Evolutionary conservation across 2,113 vertebrate genomes (phyloP).

Genomic region (Clarias macrocephalus): DNA sequence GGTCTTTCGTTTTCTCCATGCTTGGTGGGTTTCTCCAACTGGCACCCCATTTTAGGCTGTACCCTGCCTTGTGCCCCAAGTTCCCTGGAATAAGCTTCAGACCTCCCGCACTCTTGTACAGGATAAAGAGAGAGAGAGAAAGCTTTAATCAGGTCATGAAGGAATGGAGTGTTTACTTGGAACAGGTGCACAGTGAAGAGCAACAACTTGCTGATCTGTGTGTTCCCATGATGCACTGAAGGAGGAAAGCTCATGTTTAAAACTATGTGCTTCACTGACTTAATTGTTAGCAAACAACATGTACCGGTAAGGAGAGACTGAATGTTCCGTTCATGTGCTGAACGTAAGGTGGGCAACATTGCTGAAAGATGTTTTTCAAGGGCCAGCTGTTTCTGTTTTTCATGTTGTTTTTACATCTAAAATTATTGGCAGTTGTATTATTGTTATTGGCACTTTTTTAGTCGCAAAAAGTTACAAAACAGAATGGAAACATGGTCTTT

Average conservation of each 20-base stretch:
- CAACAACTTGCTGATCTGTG: neutral
- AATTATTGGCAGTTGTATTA: neutral
- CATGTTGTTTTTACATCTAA: neutral
- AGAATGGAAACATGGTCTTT: no score
- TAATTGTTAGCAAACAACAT: neutral
- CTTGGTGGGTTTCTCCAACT: no score
- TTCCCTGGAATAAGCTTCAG: no score
- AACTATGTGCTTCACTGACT: neutral
- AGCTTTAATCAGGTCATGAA: neutral
- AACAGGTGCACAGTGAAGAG: neutral
- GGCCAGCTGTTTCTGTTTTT: neutral
- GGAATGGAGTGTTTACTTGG: neutral
- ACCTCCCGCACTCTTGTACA: no score
- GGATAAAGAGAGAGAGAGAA: no score
- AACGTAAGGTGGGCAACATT: neutral
- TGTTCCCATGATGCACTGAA: neutral
- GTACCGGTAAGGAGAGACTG: neutral
- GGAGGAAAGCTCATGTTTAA: neutral
- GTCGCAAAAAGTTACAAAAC: no score
- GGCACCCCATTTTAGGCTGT: no score
- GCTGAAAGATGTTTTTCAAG: neutral
- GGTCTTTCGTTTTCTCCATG: no score
- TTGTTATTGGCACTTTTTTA: neutral
- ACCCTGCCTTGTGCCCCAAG: no score
- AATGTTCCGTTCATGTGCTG: slow-evolving; percentile 11